Percentiles rank a stretch among this genome's conserved stretches.
Evolutionary conservation across 1,140 invertebrate species (phyloP).

Genomic region (Chironomus tepperi): DNA sequence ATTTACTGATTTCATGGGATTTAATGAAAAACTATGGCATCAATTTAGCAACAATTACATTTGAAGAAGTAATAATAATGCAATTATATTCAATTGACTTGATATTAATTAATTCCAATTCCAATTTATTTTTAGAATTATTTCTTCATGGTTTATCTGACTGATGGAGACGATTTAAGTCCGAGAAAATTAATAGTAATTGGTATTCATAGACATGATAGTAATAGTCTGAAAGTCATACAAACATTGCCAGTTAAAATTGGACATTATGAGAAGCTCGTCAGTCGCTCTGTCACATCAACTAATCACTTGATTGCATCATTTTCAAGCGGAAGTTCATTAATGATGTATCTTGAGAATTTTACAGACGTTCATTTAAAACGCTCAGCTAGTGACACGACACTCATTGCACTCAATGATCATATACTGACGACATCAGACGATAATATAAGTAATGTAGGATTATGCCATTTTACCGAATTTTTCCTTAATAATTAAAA

Average conservation of each 20-base stretch:
- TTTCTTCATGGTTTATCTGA: background rate
- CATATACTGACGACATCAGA: background rate
- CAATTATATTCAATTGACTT: background rate
- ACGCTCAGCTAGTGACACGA: background rate
- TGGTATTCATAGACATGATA: background rate
- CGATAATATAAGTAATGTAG: background rate
- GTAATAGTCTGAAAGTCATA: background rate
- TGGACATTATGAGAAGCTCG: background rate
- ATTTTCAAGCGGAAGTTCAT: background rate
- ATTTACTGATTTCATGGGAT: background rate
- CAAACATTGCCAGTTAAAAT: background rate
- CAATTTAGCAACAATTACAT: background rate
- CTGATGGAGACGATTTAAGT: background rate
- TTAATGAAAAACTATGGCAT: background rate
- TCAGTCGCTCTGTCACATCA: background rate
- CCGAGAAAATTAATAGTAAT: background rate
- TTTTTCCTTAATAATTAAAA: background rate
- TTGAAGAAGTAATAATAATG: background rate
- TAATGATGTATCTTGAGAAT: background rate
- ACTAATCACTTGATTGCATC: background rate
- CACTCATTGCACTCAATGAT: background rate
- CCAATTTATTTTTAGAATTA: slow-evolving; percentile 1
- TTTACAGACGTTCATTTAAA: background rate
- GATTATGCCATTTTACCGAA: background rate
- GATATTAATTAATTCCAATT: background rate